A percentile compares a stretch with the other conserved stretches of the same genome.
These are phyloP conservation scores for Elegia similella DNA, from an alignment of 2,888 invertebrate species.

Conservation along the genomic window DNA sequence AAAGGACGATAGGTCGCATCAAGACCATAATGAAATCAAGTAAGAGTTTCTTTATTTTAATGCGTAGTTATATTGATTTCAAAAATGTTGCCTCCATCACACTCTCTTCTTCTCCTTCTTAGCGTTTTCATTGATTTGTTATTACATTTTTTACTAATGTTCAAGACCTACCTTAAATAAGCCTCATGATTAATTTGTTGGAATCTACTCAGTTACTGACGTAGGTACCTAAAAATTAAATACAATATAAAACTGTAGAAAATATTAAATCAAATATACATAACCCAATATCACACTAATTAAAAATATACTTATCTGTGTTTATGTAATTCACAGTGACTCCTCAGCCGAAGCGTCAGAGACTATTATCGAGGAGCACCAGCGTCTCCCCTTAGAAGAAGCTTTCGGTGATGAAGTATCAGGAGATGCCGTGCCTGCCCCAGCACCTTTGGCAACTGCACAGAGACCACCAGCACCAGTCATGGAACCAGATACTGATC, in stretches of 20 bases:
- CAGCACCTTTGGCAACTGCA: slow-evolving; percentile 54
- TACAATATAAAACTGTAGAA: background rate
- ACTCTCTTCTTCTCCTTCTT: no score
- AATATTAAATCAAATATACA: no score
- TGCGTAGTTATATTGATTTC: background rate
- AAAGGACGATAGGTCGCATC: slow-evolving; percentile 75
- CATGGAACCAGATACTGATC: slow-evolving; percentile 55
- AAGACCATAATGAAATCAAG: slow-evolving; percentile 73
- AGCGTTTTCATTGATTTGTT: no score
- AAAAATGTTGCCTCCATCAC: background rate
- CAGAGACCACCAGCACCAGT: slow-evolving; percentile 65
- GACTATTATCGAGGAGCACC: slow-evolving; percentile 50
- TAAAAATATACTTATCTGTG: no score
- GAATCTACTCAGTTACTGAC: no score
- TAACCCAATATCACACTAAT: no score
- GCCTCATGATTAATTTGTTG: no score
- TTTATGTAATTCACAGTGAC: slow-evolving; percentile 44
- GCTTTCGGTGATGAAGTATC: slow-evolving; percentile 72
- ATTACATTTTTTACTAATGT: no score
- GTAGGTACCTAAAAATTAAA: background rate
- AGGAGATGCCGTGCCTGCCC: slow-evolving; percentile 66
- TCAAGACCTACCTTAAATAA: no score
- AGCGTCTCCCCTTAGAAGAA: slow-evolving; percentile 63
- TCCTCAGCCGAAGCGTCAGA: slow-evolving; percentile 64
- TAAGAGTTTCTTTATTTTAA: slow-evolving; percentile 30